Conservation (phyloP, 2,113 vertebrate genomes). For the Tragelaphus buxtoni region DNA sequence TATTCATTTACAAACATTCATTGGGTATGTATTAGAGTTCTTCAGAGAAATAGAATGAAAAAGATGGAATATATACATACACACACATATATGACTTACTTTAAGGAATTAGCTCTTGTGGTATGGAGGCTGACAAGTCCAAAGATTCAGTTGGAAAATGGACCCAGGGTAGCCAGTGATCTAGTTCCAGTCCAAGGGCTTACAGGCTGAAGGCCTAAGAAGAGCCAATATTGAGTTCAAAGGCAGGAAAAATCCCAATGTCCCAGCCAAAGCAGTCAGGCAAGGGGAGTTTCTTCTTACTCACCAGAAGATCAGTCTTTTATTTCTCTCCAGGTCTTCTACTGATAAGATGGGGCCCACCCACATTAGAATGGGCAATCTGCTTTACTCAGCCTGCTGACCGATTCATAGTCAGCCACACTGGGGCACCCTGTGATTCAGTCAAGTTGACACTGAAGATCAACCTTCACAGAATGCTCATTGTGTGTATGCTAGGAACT, state of each 20-base stretch:
- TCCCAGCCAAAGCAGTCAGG: background rate
- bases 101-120: background rate
- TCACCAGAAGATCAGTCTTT: background rate
- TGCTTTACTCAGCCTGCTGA: background rate
- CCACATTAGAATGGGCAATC: background rate
- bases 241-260: background rate
- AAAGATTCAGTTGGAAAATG: background rate
- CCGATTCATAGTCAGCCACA: background rate
- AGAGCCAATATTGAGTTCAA: background rate
- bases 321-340: background rate
- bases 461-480: background rate
- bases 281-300: background rate
- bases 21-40: background rate
- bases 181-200: background rate
- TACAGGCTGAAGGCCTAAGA: background rate
- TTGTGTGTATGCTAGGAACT: background rate
- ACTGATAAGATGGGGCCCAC: background rate
- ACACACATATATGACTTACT: background rate
- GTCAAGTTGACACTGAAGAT: background rate
- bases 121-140: background rate
- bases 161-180: background rate
- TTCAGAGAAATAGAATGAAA: background rate
- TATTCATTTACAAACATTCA: background rate
- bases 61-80: background rate
- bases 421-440: background rate